Conservation (phyloP, 1,140 invertebrate species). For the Drosophila quadrilineata region DNA sequence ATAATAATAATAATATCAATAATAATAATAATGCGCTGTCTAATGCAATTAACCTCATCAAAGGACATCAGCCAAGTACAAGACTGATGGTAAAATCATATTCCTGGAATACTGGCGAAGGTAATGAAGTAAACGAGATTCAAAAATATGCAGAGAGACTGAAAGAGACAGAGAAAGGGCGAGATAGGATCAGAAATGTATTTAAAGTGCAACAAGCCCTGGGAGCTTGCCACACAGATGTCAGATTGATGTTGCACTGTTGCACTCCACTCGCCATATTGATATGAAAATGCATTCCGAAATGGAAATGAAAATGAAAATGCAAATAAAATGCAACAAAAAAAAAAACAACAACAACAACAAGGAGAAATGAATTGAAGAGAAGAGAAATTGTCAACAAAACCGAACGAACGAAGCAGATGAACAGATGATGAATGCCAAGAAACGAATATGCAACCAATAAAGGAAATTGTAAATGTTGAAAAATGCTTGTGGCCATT, state of each 20-base stretch:
- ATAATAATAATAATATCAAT: background rate
- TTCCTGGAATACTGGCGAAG: too few relatives aligned
- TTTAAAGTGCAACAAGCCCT: conserved; percentile 15
- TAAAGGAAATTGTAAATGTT: conserved; percentile 68
- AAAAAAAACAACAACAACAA: background rate
- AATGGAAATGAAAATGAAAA: conserved; percentile 14
- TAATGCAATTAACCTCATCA: too few relatives aligned
- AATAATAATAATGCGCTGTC: too few relatives aligned
- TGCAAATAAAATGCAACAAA: background rate
- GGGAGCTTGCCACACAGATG: conserved; percentile 27
- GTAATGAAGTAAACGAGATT: too few relatives aligned
- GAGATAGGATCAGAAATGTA: background rate
- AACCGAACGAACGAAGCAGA: too few relatives aligned
- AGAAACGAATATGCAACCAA: conserved; percentile 54
- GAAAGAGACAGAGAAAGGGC: background rate
- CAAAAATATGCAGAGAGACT: background rate
- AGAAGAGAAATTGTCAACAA: conserved; percentile 26
- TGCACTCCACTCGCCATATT: conserved; percentile 6
- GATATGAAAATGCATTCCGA: conserved; percentile 20
- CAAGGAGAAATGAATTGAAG: conserved; percentile 15
- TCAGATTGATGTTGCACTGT: conserved; percentile 20
- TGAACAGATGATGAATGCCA: conserved; percentile 26
- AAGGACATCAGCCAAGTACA: too few relatives aligned
- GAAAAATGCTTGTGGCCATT: conserved; percentile 55
- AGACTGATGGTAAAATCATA: too few relatives aligned